These are phyloP conservation scores for Burhinus oedicnemus DNA, from an alignment of 2,113 vertebrate genomes.

Conservation along the genomic window DNA sequence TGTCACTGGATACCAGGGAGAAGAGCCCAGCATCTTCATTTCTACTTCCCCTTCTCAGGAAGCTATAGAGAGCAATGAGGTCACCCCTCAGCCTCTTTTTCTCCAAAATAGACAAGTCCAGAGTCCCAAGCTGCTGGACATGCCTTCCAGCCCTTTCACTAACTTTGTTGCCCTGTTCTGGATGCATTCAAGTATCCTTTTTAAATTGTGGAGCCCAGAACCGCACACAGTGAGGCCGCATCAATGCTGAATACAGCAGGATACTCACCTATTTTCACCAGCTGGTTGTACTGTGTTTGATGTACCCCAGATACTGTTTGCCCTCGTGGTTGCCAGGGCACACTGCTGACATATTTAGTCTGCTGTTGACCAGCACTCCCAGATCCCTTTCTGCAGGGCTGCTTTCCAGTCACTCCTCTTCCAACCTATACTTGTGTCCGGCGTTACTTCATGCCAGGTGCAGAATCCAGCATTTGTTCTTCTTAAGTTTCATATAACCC, in stretches of 20 bases:
- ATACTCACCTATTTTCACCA: background rate
- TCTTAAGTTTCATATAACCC: background rate
- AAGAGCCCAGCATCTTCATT: background rate
- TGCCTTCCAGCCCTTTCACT: background rate
- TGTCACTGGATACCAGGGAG: too few species aligned
- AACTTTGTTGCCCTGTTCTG: too few species aligned
- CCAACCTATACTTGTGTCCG: too few species aligned
- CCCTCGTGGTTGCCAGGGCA: background rate
- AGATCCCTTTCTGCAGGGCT: too few species aligned
- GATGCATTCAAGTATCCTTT: background rate
- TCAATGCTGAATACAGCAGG: background rate
- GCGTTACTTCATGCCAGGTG: background rate
- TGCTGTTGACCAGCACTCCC: background rate
- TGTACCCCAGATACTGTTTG: background rate
- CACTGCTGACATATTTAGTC: too few species aligned
- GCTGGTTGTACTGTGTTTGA: background rate
- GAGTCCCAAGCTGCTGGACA: background rate
- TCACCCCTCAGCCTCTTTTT: background rate
- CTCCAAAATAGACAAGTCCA: background rate
- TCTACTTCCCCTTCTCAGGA: background rate
- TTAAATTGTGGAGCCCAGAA: background rate
- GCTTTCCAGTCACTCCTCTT: background rate
- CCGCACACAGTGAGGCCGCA: background rate
- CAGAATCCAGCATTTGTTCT: background rate
- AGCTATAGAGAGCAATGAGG: background rate